Base-by-base conservation (phyloP, 2,797 vertebrate species). In the Etheostoma perlongum region DNA sequence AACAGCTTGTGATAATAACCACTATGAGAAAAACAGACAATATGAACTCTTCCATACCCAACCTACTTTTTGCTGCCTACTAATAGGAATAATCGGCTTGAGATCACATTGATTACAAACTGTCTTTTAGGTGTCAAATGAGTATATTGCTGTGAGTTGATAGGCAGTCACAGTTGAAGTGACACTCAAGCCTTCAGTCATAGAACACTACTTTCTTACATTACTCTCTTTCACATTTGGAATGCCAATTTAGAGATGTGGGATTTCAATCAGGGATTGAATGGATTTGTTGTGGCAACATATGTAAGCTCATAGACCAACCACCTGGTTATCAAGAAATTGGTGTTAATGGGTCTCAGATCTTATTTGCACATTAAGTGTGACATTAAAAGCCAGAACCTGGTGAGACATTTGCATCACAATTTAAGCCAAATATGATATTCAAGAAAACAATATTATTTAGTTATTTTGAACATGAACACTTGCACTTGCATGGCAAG, bases 101-200 rank as follows among this genome's bases (percentile, higher is more conserved):
- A 65, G 48, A 44, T 53, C 47, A 48, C 60, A 58, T 44, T 55
- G 46, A 33, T 76, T 73, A 14, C 23, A 55, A 72, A 64, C 48
- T 55, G 72, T 54, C 36, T 18, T 52, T 11, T 47, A 30, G 14
- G 19, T 57, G 30, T 52, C 70, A 47, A 47, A 62, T 25, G 14
- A 61, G 30, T 46, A 15, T 23, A 11, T 13, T 27, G 25, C 33
- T 66, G 19, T 57, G 25, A 51, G n/a, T 46, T 14, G 46, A 67
- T 40, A 49, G 25, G 57, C n/a, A 25, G 21, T 21, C 19, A 5
- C n/a, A 49, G 55, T 14, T 68, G 23, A 49, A 36, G 42, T 49
- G n/a, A 57, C 42, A 25, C 13, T 42, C 4, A 44, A 67, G 30
- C 12, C n/a, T 46, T 73, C 16, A 55, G 14, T 27, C 18, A 23